Conservation (phyloP, 2,113 vertebrate genomes). For the Micronycteris hirsuta region DNA sequence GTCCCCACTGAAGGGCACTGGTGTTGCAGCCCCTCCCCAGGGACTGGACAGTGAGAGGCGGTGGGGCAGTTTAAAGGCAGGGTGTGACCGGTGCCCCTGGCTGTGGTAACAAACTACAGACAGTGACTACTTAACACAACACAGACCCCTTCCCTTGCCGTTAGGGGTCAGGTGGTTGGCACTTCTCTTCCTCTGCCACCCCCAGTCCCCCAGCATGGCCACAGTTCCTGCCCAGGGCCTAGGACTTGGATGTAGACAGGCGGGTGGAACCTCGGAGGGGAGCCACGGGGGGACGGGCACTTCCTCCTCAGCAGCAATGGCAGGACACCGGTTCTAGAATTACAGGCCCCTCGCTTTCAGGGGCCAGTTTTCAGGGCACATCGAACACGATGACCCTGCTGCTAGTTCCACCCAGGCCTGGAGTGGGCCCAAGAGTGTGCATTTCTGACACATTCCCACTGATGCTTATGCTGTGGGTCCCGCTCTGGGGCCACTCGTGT, state of each 20-base stretch:
- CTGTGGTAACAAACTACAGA: background rate
- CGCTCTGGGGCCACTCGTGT: background rate
- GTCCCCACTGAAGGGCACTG: background rate
- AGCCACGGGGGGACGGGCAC: accelerated
- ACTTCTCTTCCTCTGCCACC: background rate
- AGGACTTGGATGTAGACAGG: background rate
- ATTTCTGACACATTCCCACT: background rate
- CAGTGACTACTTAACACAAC: background rate
- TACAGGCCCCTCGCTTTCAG: background rate
- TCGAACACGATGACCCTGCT: too few relatives aligned
- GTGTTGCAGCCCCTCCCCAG: background rate
- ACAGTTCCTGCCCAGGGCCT: background rate
- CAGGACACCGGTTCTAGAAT: background rate
- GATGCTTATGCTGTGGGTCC: background rate
- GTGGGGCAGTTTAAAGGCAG: background rate
- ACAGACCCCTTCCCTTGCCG: too few relatives aligned
- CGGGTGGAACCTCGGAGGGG: too few relatives aligned
- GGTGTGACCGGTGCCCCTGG: too few relatives aligned
- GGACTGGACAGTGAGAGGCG: background rate
- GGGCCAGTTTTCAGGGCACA: background rate
- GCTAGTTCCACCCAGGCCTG: background rate
- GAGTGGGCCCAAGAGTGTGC: background rate
- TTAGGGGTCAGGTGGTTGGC: too few relatives aligned
- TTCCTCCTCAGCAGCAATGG: too few relatives aligned
- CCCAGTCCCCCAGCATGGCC: background rate